A percentile compares a stretch with the other conserved stretches of the same genome.
Conservation (phyloP, 2,113 vertebrate genomes). For the Bubo blakistoni region DNA sequence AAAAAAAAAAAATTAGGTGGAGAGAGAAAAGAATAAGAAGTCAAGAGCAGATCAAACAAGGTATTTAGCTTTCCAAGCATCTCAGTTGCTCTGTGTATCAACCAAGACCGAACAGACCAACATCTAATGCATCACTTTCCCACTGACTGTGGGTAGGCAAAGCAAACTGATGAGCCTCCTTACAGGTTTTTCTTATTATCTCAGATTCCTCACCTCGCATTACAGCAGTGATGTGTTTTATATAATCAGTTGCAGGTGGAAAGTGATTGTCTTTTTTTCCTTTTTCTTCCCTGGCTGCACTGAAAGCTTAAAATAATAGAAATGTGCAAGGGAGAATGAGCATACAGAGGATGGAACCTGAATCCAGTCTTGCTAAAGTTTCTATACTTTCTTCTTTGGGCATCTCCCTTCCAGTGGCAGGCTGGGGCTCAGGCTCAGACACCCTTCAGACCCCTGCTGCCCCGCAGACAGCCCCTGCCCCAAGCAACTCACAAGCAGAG, state of each 20-base stretch:
- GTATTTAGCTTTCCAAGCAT: constrained; percentile 53
- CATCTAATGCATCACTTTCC: background rate
- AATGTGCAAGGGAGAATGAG: background rate
- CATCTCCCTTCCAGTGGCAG: background rate
- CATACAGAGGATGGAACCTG: rapidly evolving
- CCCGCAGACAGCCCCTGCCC: background rate
- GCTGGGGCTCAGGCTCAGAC: background rate
- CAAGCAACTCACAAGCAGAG: background rate
- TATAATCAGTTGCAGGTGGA: background rate
- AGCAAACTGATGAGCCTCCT: constrained; percentile 29
- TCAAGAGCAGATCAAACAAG: constrained; percentile 69
- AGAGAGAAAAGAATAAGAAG: constrained; percentile 59
- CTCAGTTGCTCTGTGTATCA: constrained; percentile 19
- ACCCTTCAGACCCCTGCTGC: background rate
- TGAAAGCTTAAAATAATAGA: background rate
- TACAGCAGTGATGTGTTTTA: background rate
- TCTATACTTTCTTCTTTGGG: rapidly evolving
- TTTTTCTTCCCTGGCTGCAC: background rate
- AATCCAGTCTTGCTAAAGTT: background rate
- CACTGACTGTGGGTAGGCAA: background rate
- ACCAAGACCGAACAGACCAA: background rate
- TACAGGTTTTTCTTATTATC: constrained; percentile 31
- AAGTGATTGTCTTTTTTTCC: background rate
- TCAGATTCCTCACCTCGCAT: background rate
- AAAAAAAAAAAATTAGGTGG: background rate